A percentile compares a stretch with the other conserved stretches of the same genome.
Conservation (phyloP, 2,797 vertebrate genomes). For the Sylvilagus floridanus region DNA sequence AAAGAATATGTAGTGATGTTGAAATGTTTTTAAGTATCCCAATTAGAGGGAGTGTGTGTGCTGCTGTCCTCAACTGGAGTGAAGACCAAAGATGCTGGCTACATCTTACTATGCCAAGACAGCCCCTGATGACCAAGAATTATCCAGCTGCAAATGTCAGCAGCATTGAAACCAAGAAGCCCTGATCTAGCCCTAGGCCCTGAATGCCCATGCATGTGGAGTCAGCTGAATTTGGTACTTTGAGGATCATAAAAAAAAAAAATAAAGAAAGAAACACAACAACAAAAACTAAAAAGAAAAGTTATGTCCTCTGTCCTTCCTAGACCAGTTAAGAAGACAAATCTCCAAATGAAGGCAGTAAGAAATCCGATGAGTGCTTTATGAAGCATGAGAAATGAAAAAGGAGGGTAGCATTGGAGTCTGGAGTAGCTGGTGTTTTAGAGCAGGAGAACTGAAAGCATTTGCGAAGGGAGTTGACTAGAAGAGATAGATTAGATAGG, state of each 20-base stretch:
- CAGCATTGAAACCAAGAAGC: neutral
- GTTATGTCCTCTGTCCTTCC: neutral
- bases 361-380: neutral
- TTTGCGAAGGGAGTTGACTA: neutral
- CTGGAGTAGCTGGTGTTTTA: neutral
- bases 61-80: neutral
- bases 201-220: neutral
- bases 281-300: neutral
- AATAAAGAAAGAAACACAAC: too few species aligned
- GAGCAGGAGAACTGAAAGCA: neutral
- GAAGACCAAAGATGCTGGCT: too few species aligned
- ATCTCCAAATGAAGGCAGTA: neutral
- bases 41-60: neutral
- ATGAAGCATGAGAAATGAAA: neutral
- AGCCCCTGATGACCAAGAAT: neutral
- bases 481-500: neutral
- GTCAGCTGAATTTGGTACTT: neutral
- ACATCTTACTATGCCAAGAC: accelerated
- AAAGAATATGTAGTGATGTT: neutral
- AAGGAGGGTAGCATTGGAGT: neutral
- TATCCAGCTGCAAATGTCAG: neutral
- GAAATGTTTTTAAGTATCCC: neutral
- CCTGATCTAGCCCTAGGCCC: too few species aligned
- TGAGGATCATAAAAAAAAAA: neutral
- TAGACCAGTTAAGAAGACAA: neutral